phyloP scores from a whole-genome alignment of 2,113 vertebrate genomes.

The Cyanoramphus novaezelandiae region DNA sequence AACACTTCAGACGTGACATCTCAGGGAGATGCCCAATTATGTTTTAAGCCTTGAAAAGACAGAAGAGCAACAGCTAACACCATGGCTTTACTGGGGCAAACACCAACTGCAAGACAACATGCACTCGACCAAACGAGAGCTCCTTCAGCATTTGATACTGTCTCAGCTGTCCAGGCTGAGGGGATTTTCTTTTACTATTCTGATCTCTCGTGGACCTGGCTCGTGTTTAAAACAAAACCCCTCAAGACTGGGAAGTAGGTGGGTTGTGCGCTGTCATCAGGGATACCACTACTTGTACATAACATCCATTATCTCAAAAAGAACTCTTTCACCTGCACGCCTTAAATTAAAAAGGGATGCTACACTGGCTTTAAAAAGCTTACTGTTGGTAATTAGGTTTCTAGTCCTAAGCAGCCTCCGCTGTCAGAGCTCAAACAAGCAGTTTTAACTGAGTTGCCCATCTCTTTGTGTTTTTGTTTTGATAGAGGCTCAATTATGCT shows the following conservation, averaged over 20 bases:
- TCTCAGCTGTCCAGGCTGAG: not conserved
- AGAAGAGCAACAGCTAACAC: not conserved
- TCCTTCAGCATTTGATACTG: not conserved
- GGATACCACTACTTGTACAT: not conserved
- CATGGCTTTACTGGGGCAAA: not conserved
- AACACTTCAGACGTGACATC: not conserved
- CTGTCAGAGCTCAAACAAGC: conserved; percentile 23
- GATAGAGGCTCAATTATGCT: conserved; percentile 67
- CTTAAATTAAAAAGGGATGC: not conserved
- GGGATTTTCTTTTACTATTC: not conserved
- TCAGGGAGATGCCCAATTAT: not conserved
- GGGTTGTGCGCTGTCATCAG: not conserved
- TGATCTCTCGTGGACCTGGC: not conserved
- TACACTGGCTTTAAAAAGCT: not conserved
- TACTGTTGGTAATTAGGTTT: conserved; percentile 28
- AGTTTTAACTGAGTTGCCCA: conserved; percentile 33
- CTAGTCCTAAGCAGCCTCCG: conserved; percentile 17
- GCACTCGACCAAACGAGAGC: not conserved
- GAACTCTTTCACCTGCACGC: not conserved
- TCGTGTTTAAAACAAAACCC: not conserved
- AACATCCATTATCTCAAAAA: not conserved
- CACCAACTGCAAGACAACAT: not conserved
- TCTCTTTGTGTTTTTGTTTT: conserved; percentile 51
- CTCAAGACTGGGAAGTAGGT: not conserved
- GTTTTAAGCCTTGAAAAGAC: not conserved